phyloP scores from a whole-genome alignment of 2,797 vertebrate species.

The Benthosema pterotum region DNA sequence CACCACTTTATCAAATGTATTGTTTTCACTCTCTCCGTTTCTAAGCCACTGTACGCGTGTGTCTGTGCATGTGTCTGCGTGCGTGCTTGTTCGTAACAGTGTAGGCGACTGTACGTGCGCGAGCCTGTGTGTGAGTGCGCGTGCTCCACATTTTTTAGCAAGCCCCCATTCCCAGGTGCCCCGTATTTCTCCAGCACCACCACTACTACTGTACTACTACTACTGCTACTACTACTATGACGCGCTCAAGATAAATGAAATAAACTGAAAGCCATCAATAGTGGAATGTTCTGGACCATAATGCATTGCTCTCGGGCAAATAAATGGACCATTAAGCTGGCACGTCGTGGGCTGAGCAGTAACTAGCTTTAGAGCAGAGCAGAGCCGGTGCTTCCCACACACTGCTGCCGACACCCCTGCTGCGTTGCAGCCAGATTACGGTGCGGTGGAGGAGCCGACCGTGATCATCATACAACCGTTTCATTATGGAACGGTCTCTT shows the following conservation, averaged over 20 bases:
- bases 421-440: slow-evolving; percentile 61
- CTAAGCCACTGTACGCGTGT: slow-evolving; percentile 23
- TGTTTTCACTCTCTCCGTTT: slow-evolving; percentile 18
- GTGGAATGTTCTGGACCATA: slow-evolving; percentile 62
- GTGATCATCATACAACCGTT: too few species aligned
- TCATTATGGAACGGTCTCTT: slow-evolving; percentile 36
- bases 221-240: too few species aligned
- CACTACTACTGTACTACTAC: too few species aligned
- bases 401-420: slow-evolving; percentile 52
- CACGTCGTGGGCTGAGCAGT: slow-evolving; percentile 73
- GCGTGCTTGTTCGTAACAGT: slow-evolving; percentile 1
- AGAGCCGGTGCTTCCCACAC: slow-evolving; percentile 58
- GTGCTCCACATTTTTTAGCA: too few species aligned
- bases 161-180: slow-evolving; percentile 3
- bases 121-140: too few species aligned
- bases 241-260: slow-evolving; percentile 51
- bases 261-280: slow-evolving; percentile 60
- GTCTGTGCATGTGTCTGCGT: slow-evolving; percentile 22
- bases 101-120: neutral
- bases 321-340: slow-evolving; percentile 77
- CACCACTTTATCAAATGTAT: slow-evolving; percentile 52
- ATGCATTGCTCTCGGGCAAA: slow-evolving; percentile 75
- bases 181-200: slow-evolving; percentile 19
- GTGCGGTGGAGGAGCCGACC: slow-evolving; percentile 43
- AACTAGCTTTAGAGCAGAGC: slow-evolving; percentile 72